Evolutionary conservation across 2,113 vertebrate genomes (phyloP), one percentile per base, ranked within the genome.

Genomic region (Hoplias malabaricus): DNA sequence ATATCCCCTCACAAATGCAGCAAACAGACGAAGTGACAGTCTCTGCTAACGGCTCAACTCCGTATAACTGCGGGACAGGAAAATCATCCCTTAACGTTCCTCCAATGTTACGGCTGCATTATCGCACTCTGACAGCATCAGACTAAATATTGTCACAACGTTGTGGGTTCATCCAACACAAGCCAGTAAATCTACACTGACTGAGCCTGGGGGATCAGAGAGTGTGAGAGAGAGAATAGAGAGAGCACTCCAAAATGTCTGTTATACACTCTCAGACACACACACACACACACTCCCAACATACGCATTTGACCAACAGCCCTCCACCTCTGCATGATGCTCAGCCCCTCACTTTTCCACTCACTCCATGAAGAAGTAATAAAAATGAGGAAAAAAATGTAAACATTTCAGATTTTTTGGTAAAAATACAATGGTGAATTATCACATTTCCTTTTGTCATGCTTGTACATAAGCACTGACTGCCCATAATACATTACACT

Each of bases 171-270:
- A 81, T 86, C 85, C 83, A 76, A 72, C 66, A 71, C 80, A 59
- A 11, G 65, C n/a, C 38, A 40, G 48, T 83, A 87, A 88, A 87
- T 89, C 88, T 87, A 86, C 33, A 31, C 69, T 31, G 54, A 77
- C 81, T 54, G 71, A 85, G 87, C 85, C 85, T 84, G 84, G 67
- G 62, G 81, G 87, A 89, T 90, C 88, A 90, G 85, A 83, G 69
- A 71, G 33, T 56, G 73, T 12, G 40, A 19, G 50, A 14, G 16
- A 48, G 43, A n/a, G 43, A n/a, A 85, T 40, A 34, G 29, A 34
- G 40, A 25, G 40, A 7, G 38, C 16, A 82, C 84, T 88, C 87
- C 86, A 88, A 85, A 86, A 86, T 84, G 79, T 88, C 84, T 87
- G 84, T 88, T 53, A 23, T 23, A 56, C 67, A 69, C 13, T 31